Evolutionary conservation across 2,888 invertebrate genomes (phyloP).

Genomic region (Hypena proboscidalis): DNA sequence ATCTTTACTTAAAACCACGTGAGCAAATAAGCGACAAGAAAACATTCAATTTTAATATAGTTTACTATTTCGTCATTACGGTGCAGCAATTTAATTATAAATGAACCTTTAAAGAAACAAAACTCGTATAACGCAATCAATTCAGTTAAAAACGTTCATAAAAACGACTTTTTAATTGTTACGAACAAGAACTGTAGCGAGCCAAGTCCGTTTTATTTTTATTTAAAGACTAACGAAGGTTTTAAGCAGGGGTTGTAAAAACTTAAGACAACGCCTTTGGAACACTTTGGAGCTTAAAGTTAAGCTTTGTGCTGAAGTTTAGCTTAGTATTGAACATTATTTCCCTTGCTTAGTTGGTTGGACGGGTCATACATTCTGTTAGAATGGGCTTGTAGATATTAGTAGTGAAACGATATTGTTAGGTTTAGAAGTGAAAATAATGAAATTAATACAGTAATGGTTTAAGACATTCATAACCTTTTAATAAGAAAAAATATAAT

Average conservation of each 20-base stretch:
- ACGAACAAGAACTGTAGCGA: constrained; percentile 20
- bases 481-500: no score
- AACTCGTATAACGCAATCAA: constrained; percentile 27
- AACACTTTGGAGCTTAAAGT: constrained; percentile 49
- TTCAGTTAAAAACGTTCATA: constrained; percentile 24
- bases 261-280: constrained; percentile 47
- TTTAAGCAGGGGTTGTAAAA: constrained; percentile 55
- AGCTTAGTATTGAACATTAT: constrained; percentile 38
- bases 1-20: no score
- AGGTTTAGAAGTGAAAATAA: no score
- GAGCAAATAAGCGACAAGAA: no score
- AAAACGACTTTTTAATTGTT: constrained; percentile 45
- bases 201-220: constrained; percentile 42
- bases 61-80: no score
- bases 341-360: constrained; percentile 30
- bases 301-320: constrained; percentile 42
- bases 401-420: neutral
- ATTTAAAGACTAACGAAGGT: constrained; percentile 46
- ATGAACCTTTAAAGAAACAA: no score
- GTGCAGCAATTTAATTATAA: no score
- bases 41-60: no score
- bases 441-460: no score
- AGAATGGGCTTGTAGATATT: constrained; percentile 12
- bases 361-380: constrained; percentile 36
- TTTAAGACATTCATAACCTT: no score